Evolutionary conservation across 2,113 vertebrate genomes (phyloP), one percentile per base, ranked within the genome.

Genomic region (Cichladusa arquata): DNA sequence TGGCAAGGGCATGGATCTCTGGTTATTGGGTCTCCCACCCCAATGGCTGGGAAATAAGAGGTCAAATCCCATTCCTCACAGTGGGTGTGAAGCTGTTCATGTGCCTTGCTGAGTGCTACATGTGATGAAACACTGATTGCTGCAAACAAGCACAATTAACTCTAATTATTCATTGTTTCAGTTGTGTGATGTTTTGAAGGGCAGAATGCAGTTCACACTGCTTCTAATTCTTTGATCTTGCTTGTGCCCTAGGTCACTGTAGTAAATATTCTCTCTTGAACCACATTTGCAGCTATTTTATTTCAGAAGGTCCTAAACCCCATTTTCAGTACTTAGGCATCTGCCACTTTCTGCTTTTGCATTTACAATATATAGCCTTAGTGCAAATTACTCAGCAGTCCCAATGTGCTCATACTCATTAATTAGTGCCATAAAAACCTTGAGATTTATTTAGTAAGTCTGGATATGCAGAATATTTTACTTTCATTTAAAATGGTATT

Each of bases 391-490:
- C 38, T 97, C 83, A 83, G 61, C 61, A 81, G 60, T 82, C 93
- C 78, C 91, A 89, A 40, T 54, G 76, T 77, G 91, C 67, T 96
- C 66, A 86, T 87, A 45, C 28, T 65, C 73, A 93, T 88, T 96
- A 93, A 96, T 97, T 95, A 96, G 77, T 51, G 36, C 67, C 54
- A 36, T 96, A 89, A 96, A 97, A 95, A 25, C 48, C 56, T 69
- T 82, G 62, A 95, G 80, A 95, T 97, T 97, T 96, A 91, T 88
- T 95, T 95, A 97, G 74, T 81, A 60, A n/a, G 61, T 31, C 77
- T 87, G 94, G 85, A 53, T 89, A 36, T 50, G 50, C 10, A 19
- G 40, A 57, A 66, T 81, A 90, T 90, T 97, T 97, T 95, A 92
- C 82, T 93, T 90, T 94, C 28, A 85, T 94, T 94, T 93, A n/a